Base-by-base conservation (phyloP, 2,797 vertebrate species). In the Sebastes diaconus region DNA sequence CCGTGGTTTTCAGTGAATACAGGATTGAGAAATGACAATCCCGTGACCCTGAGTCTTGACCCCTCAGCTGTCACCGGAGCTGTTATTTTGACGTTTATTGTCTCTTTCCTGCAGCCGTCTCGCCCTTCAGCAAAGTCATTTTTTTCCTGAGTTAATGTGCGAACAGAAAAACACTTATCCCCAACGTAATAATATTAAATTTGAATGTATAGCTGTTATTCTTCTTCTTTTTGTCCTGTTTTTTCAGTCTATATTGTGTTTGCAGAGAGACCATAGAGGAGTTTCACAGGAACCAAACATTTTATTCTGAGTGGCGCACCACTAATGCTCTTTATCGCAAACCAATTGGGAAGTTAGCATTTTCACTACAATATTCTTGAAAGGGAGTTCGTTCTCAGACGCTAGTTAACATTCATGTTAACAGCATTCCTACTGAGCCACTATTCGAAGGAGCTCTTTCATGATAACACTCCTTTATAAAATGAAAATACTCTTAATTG, bases 21-120 rank as follows among this genome's bases (percentile, higher is more conserved):
- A 70, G 68, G 78, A 83, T 74, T 88, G 88, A 87, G 82, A 83
- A 84, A 88, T 80, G 79, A 84, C 86, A 85, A 11, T 66, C n/a
- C 30, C 55, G 59, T 89, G 75, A 88, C 80, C 85, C 68, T 2
- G 11, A 68, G n/a, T 30, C 55, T 61, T 66, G 82, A 88, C 83
- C 78, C 32, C 30, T 52, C 5, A 63, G 60, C 65, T 79, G 70
- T 81, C 80, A 81, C 6, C 50, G 68, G 6, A 68, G 58, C 18
- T 18, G 34, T 83, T 50, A 65, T 75, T 83, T 60, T 71, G n/a
- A 79, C 61, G 1, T 81, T 66, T 73, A 68, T 73, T 59, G 60
- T 83, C 14, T 83, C 42, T 73, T 68, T 68, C 60, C 50, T 73
- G 20, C 64, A 29, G 73, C 25, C 3, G 5, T 42, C 39, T 75